phyloP scores from a whole-genome alignment of 1,140 invertebrate species.

The Bilobella aurantiaca region DNA sequence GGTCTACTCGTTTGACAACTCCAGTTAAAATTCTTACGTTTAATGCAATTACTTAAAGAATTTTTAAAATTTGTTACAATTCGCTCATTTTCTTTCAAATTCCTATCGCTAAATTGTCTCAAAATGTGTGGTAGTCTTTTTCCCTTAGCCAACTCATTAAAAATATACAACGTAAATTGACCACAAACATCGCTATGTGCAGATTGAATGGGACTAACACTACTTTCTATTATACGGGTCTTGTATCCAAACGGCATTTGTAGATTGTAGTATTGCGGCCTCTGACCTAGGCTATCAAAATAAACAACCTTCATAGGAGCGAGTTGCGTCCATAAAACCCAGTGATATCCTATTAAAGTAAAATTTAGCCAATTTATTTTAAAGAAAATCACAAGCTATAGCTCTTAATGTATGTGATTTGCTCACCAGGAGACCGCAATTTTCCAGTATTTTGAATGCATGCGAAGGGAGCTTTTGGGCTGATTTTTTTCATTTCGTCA shows the following conservation, averaged over 20 bases:
- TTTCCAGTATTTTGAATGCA: constrained; percentile 1
- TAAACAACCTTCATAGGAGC: neutral
- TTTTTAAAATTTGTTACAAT: neutral
- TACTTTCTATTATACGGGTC: neutral
- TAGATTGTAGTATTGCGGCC: neutral
- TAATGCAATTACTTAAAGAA: neutral
- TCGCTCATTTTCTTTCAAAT: neutral
- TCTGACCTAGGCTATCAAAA: neutral
- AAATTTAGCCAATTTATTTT: no score
- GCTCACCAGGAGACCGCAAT: neutral
- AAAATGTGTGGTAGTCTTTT: neutral
- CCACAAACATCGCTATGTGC: neutral
- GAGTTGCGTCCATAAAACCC: neutral
- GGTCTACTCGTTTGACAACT: neutral
- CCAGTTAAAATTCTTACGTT: neutral
- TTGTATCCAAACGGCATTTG: neutral
- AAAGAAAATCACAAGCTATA: no score
- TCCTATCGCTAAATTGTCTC: neutral
- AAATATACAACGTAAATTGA: neutral
- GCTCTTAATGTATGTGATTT: no score
- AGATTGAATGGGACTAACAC: neutral
- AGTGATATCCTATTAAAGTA: neutral
- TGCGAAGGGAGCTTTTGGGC: neutral
- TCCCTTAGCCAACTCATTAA: neutral
- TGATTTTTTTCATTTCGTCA: neutral